Base-by-base conservation (phyloP, 2,797 vertebrate species). In the Myotis planiceps region DNA sequence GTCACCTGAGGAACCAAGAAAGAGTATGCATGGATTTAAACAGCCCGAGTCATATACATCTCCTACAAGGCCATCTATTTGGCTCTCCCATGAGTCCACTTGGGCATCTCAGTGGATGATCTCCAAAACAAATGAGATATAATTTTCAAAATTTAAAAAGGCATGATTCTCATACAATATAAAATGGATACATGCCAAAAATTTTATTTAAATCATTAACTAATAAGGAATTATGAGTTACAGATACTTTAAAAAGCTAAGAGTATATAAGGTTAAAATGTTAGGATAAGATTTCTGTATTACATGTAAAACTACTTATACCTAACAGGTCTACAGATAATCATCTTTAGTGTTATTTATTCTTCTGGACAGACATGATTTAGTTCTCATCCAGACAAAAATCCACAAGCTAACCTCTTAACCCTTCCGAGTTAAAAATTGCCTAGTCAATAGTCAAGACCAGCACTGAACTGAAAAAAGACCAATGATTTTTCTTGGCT, bases 71-170 rank as follows among this genome's bases (percentile, higher is more conserved):
- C 15, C 13, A n/a, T 78, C 78, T 60, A 71, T 29, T 84, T n/a
- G 14, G 71, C 29, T 60, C 34, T 94, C 34, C 29, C 53, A 32
- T n/a, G 23, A 71, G 58, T 39, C 10, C 6, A 47, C 19, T 32
- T 94, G 32, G 37, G 9, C 37, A 58, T 74, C 88, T 66, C 47
- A 58, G 55, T 29, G 29, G 45, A 51, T 53, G 34, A 34, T 45
- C n/a, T 49, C 47, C 37, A 66, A 86, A 90, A 80, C 10, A 66
- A 66, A 76, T 42, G 55, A 78, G 34, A 18, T 29, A 29, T 42
- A 66, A 74, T 78, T 63, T 94, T 90, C 80, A 90, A 72, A 80
- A 53, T 21, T 39, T 49, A 66, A 86, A 74, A 66, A 75, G 7
- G 15, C 29, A 45, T 21, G 10, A 66, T 32, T 94, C 9, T 42